Base-by-base conservation (phyloP, 2,888 invertebrate genomes). In the Clunio marinus region DNA sequence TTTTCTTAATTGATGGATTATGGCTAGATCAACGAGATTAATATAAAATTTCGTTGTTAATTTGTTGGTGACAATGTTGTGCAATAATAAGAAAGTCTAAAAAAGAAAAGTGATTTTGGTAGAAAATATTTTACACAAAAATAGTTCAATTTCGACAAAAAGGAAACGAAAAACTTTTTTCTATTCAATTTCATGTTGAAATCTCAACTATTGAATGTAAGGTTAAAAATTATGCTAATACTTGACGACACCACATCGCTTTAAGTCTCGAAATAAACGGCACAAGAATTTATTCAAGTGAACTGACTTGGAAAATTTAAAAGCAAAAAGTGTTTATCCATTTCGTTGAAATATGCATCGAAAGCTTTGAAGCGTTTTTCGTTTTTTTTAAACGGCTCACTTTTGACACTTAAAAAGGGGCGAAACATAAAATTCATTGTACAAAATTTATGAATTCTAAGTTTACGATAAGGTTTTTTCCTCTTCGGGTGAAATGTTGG, bases 351-450 rank as follows among this genome's bases (percentile, higher is more conserved):
- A n/a, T 41, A 41, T 41, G 41, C 51, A 20, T 51, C 22, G 32
- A 51, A 51, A 51, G 17, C 22, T 51, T 17, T 17, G 17, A 51
- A 8, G 8, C 51, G 20, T 8, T 51, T 32, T 17, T 4, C 51
- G 51, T 51, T 51, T 32, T 7, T 32, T 32, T 15, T 22, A 51
- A 41, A 41, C 20, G 20, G 15, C 17, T 41, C 41, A 41, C 22
- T 51, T 17, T 3, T 17, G 51, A 51, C 51, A 51, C 22, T 51
- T 51, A 51, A 17, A 20, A 51, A 20, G 51, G 15, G 51, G n/a
- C n/a, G n/a, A n/a, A 51, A 51, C 20, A 51, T 51, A 17, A 51
- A 51, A 51, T 51, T 51, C 51, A 51, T 51, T 51, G 51, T 51
- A 20, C 51, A 17, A 17, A 51, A 51, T 51, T 51, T 51, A 22